phyloP scores from a whole-genome alignment of 2,888 invertebrate genomes.

The Pasiphila rectangulata region DNA sequence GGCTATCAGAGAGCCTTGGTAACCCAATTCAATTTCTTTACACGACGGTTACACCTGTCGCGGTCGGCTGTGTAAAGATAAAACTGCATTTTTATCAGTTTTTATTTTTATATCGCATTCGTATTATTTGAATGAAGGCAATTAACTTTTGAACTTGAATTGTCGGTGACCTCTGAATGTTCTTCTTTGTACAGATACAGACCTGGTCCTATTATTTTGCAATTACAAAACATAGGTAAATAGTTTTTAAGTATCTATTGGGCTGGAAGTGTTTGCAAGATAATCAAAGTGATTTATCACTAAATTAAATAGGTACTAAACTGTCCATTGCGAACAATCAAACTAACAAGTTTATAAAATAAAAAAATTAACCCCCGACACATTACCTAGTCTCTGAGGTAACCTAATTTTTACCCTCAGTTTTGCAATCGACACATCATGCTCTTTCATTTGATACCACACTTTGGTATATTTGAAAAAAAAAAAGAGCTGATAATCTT shows the following conservation, averaged over 20 bases:
- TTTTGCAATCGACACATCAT: too few relatives aligned
- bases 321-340: conserved; percentile 12
- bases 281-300: too few relatives aligned
- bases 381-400: too few relatives aligned
- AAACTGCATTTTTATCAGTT: conserved; percentile 33
- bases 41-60: conserved; percentile 34
- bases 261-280: too few relatives aligned
- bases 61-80: conserved; percentile 33
- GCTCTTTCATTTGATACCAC: too few relatives aligned
- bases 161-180: conserved; percentile 31
- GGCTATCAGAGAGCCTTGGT: conserved; percentile 36
- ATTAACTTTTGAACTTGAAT: conserved; percentile 35
- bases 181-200: not conserved
- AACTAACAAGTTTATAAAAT: too few relatives aligned
- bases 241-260: too few relatives aligned
- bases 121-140: conserved; percentile 30
- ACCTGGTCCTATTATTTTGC: not conserved
- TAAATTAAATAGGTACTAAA: not conserved
- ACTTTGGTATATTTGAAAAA: too few relatives aligned
- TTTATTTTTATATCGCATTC: conserved; percentile 23
- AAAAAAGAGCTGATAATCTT: too few relatives aligned
- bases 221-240: too few relatives aligned
- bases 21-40: conserved; percentile 37
- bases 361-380: too few relatives aligned
- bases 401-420: too few relatives aligned